Base-by-base conservation (phyloP, 2,113 vertebrate species). In the Bombycilla garrulus region DNA sequence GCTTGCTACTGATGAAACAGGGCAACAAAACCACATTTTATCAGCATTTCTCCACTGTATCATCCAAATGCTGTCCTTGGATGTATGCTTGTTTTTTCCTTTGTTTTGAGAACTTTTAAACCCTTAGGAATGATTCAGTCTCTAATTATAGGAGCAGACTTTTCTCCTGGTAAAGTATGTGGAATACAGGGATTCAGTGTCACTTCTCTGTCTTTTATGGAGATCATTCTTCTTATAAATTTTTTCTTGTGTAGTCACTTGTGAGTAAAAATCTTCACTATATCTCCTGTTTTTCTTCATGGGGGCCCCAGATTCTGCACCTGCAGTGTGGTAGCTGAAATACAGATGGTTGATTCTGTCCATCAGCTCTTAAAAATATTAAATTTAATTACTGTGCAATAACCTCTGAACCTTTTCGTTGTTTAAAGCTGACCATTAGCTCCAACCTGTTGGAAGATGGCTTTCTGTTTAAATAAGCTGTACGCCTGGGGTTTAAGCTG, bases 71-170 rank as follows among this genome's bases (percentile, higher is more conserved):
- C 40, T 71, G 73, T 73, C 81, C 92, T 95, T 96, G 93, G 57
- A 90, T 93, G 88, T 93, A 53, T 51, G 53, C 72, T 95, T 96
- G 60, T 81, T 95, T 91, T 90, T 85, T 87, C 87, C 73, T 61
- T 77, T 94, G 90, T 95, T 97, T 89, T 86, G 60, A 90, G 93
- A 87, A 62, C 54, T 60, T 92, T 31, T 66, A 86, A 86, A 53
- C 69, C 38, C 48, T 67, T 35, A 57, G 38, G 65, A 86, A 71
- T 67, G 2, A 50, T 85, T 88, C 44, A 60, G 22, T 72, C 3
- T 0, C 81, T 92, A 65, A 82, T 81, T 84, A 66, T 20, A 62
- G 86, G 47, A 88, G 56, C 1, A 0, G 23, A 28, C 38, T 48
- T 23, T 69, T 88, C 82, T 93, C 9, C 79, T 42, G 61, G 64